Evolutionary conservation across 2,888 invertebrate species (phyloP).

Genomic region (Drosophila incognita): DNA sequence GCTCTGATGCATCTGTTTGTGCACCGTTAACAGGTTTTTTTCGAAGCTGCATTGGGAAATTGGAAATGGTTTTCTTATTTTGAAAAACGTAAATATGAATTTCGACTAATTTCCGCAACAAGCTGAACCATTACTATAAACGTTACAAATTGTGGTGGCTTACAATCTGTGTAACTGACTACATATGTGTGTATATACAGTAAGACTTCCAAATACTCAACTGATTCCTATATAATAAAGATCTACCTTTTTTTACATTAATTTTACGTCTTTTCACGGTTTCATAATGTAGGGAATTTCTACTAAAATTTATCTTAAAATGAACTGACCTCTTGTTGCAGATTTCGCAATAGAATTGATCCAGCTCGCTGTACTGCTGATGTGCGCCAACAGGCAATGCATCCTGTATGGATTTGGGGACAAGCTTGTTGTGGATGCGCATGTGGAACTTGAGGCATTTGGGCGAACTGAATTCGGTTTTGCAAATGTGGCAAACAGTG

Average conservation of each 20-base stretch:
- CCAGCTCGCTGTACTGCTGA: constrained; percentile 79
- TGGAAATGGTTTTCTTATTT: no score
- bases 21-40: constrained; percentile 85
- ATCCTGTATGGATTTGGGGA: constrained; percentile 84
- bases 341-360: constrained; percentile 86
- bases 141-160: not conserved
- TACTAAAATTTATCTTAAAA: not conserved
- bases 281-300: no score
- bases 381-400: constrained; percentile 81
- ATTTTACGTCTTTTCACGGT: no score
- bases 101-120: not conserved
- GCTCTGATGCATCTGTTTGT: constrained; percentile 89
- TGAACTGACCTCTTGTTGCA: constrained; percentile 86
- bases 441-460: constrained; percentile 88
- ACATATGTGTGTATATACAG: not conserved
- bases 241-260: no score
- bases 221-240: not conserved
- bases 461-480: constrained; percentile 88
- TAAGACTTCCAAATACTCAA: no score
- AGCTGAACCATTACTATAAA: not conserved
- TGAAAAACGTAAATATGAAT: not conserved
- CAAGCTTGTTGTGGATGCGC: constrained; percentile 90
- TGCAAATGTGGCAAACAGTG: constrained; percentile 87
- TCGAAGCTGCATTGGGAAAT: constrained; percentile 71
- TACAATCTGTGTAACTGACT: not conserved